Evolutionary conservation across 2,113 vertebrate species (phyloP), one percentile per base, ranked within the genome.

Genomic region (Grus americana): DNA sequence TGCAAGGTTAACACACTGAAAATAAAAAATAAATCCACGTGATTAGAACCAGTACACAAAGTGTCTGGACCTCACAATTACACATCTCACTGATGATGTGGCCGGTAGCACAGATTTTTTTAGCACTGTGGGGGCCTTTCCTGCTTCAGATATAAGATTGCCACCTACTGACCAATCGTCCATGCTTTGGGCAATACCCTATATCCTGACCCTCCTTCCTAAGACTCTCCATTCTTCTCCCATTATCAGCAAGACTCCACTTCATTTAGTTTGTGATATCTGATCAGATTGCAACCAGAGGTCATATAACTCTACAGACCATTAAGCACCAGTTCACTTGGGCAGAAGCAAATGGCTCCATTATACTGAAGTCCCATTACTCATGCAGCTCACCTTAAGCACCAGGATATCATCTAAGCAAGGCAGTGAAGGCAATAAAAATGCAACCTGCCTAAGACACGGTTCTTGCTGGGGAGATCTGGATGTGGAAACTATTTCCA

Each of bases 401-500:
- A 82, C 91, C 2, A 2, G 84, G 74, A 89, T 90, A 93, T 85
- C 88, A 81, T 95, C 90, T 62, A 58, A 82, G 70, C 74, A 62
- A 85, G 80, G 89, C 66, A 87, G 34, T 72, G 75, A 90, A 95
- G n/a, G 96, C 81, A 95, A 94, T 97, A 95, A 97, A 97, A 92
- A 92, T 22, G 32, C 63, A 76, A 58, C 81, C 86, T 95, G 80
- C 70, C 42, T 67, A 79, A 79, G 63, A 95, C 62, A 27, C 36
- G 86, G 97, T 96, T 97, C 36, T 73, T 89, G 42, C 97, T 95
- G 94, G 92, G 78, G 80, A 93, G 78, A 95, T 95, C 97, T 96
- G 94, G 97, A 91, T 96, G 26, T 87, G 91, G 94, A 78, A 93
- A 85, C 89, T 91, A 92, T 95, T 97, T 97, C 89, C 95, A 93